Conservation (phyloP, 2,113 vertebrate species). For the Hemichromis elongatus region DNA sequence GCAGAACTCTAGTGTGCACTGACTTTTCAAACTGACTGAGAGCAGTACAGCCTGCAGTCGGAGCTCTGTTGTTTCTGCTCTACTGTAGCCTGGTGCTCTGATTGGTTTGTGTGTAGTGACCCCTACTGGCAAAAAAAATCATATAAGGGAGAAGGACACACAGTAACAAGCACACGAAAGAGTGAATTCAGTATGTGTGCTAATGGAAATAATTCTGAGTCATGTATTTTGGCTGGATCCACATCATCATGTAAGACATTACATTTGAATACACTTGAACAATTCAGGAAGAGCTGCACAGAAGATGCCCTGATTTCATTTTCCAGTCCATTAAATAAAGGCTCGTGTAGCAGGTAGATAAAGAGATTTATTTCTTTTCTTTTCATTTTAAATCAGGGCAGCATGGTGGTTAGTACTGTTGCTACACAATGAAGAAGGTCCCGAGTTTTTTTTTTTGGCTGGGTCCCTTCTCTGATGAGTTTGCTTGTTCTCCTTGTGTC, state of each 20-base stretch:
- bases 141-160: not conserved
- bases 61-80: not conserved
- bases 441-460: not conserved
- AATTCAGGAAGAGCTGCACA: not conserved
- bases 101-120: conserved; percentile 42
- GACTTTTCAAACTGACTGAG: not conserved
- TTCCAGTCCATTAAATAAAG: not conserved
- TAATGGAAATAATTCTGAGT: not conserved
- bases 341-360: not conserved
- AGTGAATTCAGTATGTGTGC: not conserved
- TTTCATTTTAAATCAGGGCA: not conserved
- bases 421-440: not conserved
- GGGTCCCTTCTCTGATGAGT: not conserved
- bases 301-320: not conserved
- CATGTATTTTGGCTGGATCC: not conserved
- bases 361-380: not conserved
- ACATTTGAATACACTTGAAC: not conserved
- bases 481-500: not conserved
- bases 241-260: not conserved
- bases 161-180: not conserved
- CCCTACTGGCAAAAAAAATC: conserved; percentile 24
- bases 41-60: not conserved
- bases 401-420: not conserved
- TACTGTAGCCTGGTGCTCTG: not conserved
- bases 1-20: not conserved